Evolutionary conservation across 2,888 invertebrate species (phyloP).

Genomic region (Gonocerus acuteangulatus): DNA sequence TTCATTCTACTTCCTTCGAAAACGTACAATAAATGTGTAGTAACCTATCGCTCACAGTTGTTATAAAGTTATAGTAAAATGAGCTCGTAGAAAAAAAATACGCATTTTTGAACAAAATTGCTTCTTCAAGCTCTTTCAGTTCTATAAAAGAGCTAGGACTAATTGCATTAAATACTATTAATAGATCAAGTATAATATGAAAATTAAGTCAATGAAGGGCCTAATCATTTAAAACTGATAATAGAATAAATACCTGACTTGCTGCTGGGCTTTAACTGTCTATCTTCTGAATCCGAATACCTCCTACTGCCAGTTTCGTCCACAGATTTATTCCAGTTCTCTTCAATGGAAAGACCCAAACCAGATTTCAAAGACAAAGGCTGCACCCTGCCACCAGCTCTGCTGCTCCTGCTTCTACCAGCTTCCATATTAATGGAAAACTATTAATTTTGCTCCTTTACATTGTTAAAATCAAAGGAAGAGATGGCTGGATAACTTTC

Average conservation of each 20-base stretch:
- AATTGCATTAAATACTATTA: too few species aligned
- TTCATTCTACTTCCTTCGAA: too few species aligned
- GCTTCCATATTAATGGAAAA: slow-evolving; percentile 29
- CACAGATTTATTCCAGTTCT: slow-evolving; percentile 36
- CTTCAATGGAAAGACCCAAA: slow-evolving; percentile 33
- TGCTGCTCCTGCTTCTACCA: slow-evolving; percentile 34
- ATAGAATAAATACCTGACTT: slow-evolving; percentile 36
- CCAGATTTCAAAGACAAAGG: slow-evolving; percentile 35
- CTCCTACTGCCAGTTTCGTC: slow-evolving; percentile 38
- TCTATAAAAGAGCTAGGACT: too few species aligned
- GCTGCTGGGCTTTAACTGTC: slow-evolving; percentile 33
- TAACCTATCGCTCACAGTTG: too few species aligned
- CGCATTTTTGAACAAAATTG: too few species aligned
- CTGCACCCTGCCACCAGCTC: slow-evolving; percentile 35
- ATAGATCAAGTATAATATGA: too few species aligned
- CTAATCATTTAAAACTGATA: too few species aligned
- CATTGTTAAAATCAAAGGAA: slow-evolving; percentile 1
- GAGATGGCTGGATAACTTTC: neutral
- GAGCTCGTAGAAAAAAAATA: too few species aligned
- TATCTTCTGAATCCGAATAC: slow-evolving; percentile 40
- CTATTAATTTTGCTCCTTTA: neutral
- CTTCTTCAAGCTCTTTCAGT: too few species aligned
- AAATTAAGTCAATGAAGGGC: too few species aligned
- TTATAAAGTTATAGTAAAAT: too few species aligned
- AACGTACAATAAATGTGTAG: too few species aligned